A percentile compares a stretch with the other conserved stretches of the same genome.
Conservation (phyloP, 2,888 invertebrate genomes). For the Eupithecia inturbata region DNA sequence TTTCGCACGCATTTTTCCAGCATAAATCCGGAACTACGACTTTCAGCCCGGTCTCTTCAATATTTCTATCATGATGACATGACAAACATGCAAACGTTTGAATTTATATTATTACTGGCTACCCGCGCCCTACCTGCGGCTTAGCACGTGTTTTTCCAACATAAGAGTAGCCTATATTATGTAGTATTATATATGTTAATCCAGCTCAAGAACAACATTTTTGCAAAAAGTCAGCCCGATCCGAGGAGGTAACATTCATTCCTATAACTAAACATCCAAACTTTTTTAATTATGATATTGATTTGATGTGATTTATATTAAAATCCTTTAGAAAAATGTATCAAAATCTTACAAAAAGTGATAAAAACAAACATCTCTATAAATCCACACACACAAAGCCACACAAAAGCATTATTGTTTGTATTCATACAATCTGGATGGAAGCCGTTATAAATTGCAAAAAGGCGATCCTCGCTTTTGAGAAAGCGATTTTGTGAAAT, state of each 20-base stretch:
- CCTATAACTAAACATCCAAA: background rate
- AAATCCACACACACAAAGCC: constrained; percentile 36
- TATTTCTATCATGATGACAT: too few relatives aligned
- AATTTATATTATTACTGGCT: too few relatives aligned
- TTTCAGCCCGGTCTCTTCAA: too few relatives aligned
- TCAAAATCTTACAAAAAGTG: constrained; percentile 11
- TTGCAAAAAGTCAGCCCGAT: background rate
- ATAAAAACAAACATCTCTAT: constrained; percentile 53
- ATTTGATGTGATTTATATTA: background rate
- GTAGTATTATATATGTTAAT: too few relatives aligned
- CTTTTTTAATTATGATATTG: background rate
- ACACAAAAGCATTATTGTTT: constrained; percentile 59
- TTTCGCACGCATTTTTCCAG: background rate
- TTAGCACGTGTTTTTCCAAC: too few relatives aligned
- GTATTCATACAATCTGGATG: constrained; percentile 75
- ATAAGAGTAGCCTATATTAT: background rate
- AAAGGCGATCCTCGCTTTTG: constrained; percentile 75
- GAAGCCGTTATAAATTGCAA: constrained; percentile 78
- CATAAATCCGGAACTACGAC: background rate
- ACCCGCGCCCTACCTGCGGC: too few relatives aligned
- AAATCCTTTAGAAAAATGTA: background rate
- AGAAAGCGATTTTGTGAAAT: constrained; percentile 78
- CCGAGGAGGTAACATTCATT: background rate
- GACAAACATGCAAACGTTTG: too few relatives aligned
- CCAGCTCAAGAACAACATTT: background rate